Base-by-base conservation (phyloP, 1,140 invertebrate species). In the Aphelenchoides fujianensis region DNA sequence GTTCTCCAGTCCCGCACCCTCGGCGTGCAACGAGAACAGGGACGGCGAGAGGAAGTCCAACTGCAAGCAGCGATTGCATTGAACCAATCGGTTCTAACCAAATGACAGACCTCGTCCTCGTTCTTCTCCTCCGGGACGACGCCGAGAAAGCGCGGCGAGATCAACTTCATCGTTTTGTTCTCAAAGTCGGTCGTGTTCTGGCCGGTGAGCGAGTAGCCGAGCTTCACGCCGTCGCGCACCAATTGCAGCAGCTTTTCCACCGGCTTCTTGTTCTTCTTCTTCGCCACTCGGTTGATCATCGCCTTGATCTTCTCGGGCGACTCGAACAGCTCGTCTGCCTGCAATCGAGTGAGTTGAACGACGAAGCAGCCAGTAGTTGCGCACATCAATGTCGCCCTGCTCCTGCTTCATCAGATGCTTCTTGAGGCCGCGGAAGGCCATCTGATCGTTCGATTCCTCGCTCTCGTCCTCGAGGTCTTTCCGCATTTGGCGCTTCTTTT, bases 151-250 rank as follows among this genome's bases (percentile, higher is more conserved):
- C 75, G 32, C 31, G 76, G 76, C 5, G 76, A 78, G 1, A 72
- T 35, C 12, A 78, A 5, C 53, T 78, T 79, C 7, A 81, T 34
- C 1, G 68, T 79, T 67, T 81, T 81, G 28, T 79, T 57, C 19
- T 79, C 78, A 27, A 79, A 73, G 9, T 75, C 67, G 0, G 76
- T 69, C 9, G 70, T 62, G 54, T 79, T 81, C 34, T 81, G 41
- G 0, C 77, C 77, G 71, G 3, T 75, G 72, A 48, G 76, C 52
- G 0, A 78, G 37, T 16, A 70, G 53, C 68, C 77, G 63, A n/a
- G 78, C 9, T 69, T 74, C 66, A 72, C 53, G 48, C 71, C 27
- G 9, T 73, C 68, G 12, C 5, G 59, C 48, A 72, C 57, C 54
- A 73, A 19, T 27, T 52, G 31, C 3, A 74, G 28, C 54, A 75